These are phyloP conservation scores for Thereva nobilitata DNA, from an alignment of 2,888 invertebrate species.

Conservation along the genomic window DNA sequence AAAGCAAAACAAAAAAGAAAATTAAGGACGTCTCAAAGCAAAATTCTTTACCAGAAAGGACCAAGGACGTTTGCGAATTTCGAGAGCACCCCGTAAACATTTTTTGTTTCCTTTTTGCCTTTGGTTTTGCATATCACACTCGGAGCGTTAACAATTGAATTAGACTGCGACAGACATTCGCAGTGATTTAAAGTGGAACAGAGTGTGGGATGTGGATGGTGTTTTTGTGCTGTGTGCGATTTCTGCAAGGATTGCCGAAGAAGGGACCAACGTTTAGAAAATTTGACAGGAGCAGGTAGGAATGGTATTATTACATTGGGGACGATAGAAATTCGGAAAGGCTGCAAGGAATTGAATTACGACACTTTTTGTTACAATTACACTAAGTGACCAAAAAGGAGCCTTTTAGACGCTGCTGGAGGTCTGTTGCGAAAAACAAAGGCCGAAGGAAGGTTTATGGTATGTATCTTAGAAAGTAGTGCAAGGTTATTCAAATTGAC, in stretches of 20 bases:
- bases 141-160: too few relatives aligned
- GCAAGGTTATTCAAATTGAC: too few relatives aligned
- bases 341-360: background rate
- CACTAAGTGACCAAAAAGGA: conserved; percentile 7
- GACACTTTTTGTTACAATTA: background rate
- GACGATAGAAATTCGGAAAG: background rate
- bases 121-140: too few relatives aligned
- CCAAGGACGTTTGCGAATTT: conserved; percentile 1
- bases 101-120: too few relatives aligned
- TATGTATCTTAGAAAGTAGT: too few relatives aligned
- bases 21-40: too few relatives aligned
- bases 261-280: too few relatives aligned
- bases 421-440: too few relatives aligned
- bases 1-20: too few relatives aligned
- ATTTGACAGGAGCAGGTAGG: too few relatives aligned
- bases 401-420: background rate
- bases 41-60: background rate
- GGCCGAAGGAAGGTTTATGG: too few relatives aligned
- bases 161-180: background rate
- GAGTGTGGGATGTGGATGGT: background rate
- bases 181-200: background rate
- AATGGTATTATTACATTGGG: too few relatives aligned
- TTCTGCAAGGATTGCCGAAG: background rate
- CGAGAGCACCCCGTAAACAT: background rate
- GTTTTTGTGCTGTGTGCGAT: background rate